These are phyloP conservation scores for Entomobrya multifasciata DNA, from an alignment of 2,888 invertebrate species.

Conservation along the genomic window DNA sequence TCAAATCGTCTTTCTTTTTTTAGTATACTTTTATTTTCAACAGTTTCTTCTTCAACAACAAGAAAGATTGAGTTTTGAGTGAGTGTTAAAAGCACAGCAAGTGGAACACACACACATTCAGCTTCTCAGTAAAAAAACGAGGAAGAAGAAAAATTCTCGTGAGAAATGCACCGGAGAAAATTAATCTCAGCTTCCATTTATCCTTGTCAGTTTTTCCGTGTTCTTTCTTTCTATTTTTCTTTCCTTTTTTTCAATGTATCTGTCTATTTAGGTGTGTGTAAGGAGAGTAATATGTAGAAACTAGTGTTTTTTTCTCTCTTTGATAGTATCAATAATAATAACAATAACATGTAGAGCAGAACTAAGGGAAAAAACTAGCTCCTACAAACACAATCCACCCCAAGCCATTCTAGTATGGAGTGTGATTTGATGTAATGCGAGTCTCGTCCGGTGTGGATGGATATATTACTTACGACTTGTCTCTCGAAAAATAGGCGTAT, in stretches of 20 bases:
- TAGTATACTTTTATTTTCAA: conserved; percentile 29
- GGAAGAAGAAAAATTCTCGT: conserved; percentile 77
- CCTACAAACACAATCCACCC: background rate
- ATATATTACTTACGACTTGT: conserved; percentile 5
- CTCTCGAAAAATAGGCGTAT: background rate
- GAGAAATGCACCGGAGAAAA: conserved; percentile 80
- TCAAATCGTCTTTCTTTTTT: background rate
- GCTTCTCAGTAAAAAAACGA: conserved; percentile 3
- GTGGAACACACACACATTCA: conserved; percentile 17
- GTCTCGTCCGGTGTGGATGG: background rate
- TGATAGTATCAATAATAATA: conserved; percentile 45
- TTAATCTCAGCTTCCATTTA: conserved; percentile 80
- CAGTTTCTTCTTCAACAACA: conserved; percentile 11
- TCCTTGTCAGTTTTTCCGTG: conserved; percentile 78
- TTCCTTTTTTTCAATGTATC: conserved; percentile 27
- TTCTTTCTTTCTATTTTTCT: conserved; percentile 43
- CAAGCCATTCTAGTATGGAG: background rate
- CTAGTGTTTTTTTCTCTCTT: conserved; percentile 12
- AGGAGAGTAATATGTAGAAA: conserved; percentile 36
- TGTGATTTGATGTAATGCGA: background rate
- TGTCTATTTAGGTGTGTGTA: conserved; percentile 4
- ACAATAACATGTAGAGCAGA: conserved; percentile 22
- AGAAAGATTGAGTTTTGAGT: conserved; percentile 71
- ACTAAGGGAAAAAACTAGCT: background rate
- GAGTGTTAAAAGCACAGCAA: conserved; percentile 55